Evolutionary conservation across 2,113 vertebrate species (phyloP), one percentile per base, ranked within the genome.

Genomic region (Podarcis raffonei): DNA sequence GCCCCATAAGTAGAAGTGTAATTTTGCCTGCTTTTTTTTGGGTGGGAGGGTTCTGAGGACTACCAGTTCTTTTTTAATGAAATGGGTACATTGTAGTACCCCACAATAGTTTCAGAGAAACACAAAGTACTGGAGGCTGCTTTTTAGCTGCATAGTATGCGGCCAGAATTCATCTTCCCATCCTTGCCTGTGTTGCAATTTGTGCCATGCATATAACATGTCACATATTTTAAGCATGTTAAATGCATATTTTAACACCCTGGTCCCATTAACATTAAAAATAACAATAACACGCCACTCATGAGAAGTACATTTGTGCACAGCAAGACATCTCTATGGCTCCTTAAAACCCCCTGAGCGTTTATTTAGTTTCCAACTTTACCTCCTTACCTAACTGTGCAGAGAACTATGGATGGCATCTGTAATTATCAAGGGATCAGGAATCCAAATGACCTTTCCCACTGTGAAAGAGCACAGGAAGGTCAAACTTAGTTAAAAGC

Each of bases 301-400:
- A 78, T 72, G 42, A 79, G 92, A 37, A 88, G 86, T 89, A 95
- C 78, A 93, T 62, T 86, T 91, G 88, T 89, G 87, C 90, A 94
- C 62, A 81, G 91, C 94, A 92, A 96, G 93, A 96, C 90, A 95
- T 92, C 88, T 95, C 87, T 95, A 62, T 87, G 93, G 92, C 93
- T 92, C 94, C 82, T 95, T 93, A 94, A 93, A 96, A 91, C 57
- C 87, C 11, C 90, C 66, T 84, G 87, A 93, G 92, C 91, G 95
- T 30, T 81, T 87, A 94, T 87, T 95, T 96, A 92, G 88, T 91
- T 97, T 96, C 95, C 94, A 96, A 95, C 94, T 96, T 95, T 89
- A 96, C 59, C 90, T 91, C 95, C 92, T 94, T 90, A 91, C 90
- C 95, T 94, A 94, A 93, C 95, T 94, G 86, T 93, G 75, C 92